Evolutionary conservation across 2,888 invertebrate species (phyloP).

Genomic region (Dasysyrphus tricinctus): DNA sequence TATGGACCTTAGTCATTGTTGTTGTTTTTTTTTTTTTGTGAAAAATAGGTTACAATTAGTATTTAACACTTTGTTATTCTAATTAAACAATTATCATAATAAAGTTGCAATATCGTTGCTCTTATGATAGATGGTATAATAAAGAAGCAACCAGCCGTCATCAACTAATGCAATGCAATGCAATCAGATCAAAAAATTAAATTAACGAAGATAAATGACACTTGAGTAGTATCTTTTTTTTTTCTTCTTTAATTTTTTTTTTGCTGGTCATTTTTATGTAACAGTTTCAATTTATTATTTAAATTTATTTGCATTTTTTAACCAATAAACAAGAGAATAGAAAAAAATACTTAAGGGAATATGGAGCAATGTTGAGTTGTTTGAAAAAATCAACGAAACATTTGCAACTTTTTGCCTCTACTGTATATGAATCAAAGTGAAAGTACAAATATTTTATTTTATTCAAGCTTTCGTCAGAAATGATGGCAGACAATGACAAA

Average conservation of each 20-base stretch:
- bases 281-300: slow-evolving; percentile 7
- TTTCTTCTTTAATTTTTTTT: not conserved
- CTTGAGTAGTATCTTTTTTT: slow-evolving; percentile 1
- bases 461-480: too few species aligned
- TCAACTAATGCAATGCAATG: not conserved
- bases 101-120: slow-evolving; percentile 59
- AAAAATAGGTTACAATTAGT: slow-evolving; percentile 44
- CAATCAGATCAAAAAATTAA: slow-evolving; percentile 36
- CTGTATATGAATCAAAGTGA: too few species aligned
- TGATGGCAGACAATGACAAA: too few species aligned
- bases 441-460: too few species aligned
- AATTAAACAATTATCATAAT: slow-evolving; percentile 64
- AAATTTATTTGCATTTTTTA: slow-evolving; percentile 27
- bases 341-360: not conserved
- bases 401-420: too few species aligned
- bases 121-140: slow-evolving; percentile 17
- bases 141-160: not conserved
- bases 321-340: not conserved
- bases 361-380: not conserved
- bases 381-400: too few species aligned
- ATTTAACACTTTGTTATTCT: slow-evolving; percentile 50
- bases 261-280: slow-evolving; percentile 16
- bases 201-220: slow-evolving; percentile 35
- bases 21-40: not conserved
- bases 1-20: not conserved